A percentile compares a stretch with the other conserved stretches of the same genome.
These are phyloP conservation scores for Asobara japonica DNA, from an alignment of 1,140 invertebrate species.

Conservation along the genomic window DNA sequence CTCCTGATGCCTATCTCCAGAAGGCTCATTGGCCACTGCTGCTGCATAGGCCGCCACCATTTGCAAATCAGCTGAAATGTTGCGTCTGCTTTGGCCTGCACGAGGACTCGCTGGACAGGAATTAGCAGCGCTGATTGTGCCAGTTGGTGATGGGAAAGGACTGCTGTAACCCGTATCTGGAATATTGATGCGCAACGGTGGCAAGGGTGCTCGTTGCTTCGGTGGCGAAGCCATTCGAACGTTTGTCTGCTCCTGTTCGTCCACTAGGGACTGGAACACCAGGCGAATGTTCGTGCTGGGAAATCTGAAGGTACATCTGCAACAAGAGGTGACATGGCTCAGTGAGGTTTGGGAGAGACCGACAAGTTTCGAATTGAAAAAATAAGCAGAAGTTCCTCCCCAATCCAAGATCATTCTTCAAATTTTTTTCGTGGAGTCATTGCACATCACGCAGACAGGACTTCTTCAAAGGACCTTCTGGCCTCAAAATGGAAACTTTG, in stretches of 20 bases:
- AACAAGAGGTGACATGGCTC: slow-evolving; percentile 53
- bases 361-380: no score
- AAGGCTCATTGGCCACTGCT: slow-evolving; percentile 66
- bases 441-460: no score
- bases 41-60: slow-evolving; percentile 78
- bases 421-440: no score
- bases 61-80: slow-evolving; percentile 76
- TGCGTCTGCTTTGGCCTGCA: slow-evolving; percentile 73
- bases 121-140: slow-evolving; percentile 90
- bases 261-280: slow-evolving; percentile 91
- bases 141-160: slow-evolving; percentile 93
- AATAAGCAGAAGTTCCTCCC: no score
- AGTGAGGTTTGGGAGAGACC: no score
- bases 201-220: slow-evolving; percentile 67
- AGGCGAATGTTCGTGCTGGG: slow-evolving; percentile 97
- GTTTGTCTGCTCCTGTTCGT: slow-evolving; percentile 70
- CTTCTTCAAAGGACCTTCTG: no score
- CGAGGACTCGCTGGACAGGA: slow-evolving; percentile 97
- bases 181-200: slow-evolving; percentile 88
- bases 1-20: slow-evolving; percentile 53
- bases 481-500: no score
- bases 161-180: slow-evolving; percentile 85
- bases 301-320: slow-evolving; percentile 92
- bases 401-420: no score
- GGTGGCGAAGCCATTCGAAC: slow-evolving; percentile 59